phyloP scores from a whole-genome alignment of 2,888 invertebrate species.

The Drosophila setosimentum region DNA sequence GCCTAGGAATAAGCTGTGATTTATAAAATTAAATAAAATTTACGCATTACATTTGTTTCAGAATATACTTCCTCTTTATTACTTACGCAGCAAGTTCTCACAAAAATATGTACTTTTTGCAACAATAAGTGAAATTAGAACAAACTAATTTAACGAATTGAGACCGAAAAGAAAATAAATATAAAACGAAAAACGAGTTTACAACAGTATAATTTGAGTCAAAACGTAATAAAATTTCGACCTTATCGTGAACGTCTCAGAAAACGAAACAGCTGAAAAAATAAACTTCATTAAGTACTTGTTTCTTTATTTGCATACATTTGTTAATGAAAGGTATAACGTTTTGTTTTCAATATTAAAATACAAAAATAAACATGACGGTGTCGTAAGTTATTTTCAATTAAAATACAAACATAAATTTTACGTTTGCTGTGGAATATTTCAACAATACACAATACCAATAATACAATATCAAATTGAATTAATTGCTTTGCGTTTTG shows the following conservation, averaged over 20 bases:
- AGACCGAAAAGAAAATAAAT: not conserved
- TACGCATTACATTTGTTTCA: not conserved
- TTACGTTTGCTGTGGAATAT: not conserved
- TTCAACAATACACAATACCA: not conserved
- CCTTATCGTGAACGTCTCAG: conserved; percentile 9
- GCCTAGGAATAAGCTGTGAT: not conserved
- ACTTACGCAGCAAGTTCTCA: not conserved
- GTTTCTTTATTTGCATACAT: not conserved
- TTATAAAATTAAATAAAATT: not conserved
- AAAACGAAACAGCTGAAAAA: conserved; percentile 59
- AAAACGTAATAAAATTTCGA: conserved; percentile 21
- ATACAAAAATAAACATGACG: not conserved
- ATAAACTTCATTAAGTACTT: conserved; percentile 44
- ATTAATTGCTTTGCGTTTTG: not conserved
- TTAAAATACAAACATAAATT: too few relatives aligned
- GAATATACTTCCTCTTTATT: not conserved
- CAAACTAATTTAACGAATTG: conserved; percentile 13
- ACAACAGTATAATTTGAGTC: conserved; percentile 19
- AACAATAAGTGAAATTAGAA: not conserved
- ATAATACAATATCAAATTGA: not conserved
- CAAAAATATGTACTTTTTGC: not conserved
- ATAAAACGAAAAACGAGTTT: conserved; percentile 33
- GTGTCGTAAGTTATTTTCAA: not conserved
- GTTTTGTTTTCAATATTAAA: conserved; percentile 23
- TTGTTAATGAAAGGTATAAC: not conserved